A percentile compares a stretch with the other conserved stretches of the same genome.
phyloP scores from a whole-genome alignment of 2,113 vertebrate genomes.

The Pithys albifrons region DNA sequence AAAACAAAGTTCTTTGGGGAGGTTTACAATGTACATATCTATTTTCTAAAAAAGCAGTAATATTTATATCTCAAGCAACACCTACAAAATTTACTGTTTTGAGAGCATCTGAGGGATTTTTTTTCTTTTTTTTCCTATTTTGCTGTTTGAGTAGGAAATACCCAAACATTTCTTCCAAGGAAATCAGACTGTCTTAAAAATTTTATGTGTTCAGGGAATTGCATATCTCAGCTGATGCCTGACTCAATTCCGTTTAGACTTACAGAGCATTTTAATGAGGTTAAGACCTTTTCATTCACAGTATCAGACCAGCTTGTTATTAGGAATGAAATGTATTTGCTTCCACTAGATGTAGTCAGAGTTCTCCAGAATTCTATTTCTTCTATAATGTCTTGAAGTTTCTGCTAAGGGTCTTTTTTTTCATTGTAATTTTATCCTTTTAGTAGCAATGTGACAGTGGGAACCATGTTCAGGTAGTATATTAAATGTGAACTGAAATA shows the following conservation, averaged over 20 bases:
- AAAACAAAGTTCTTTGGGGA: neutral
- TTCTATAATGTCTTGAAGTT: neutral
- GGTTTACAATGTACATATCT: neutral
- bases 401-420: neutral
- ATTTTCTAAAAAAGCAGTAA: neutral
- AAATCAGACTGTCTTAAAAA: constrained; percentile 28
- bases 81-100: neutral
- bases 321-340: constrained; percentile 4
- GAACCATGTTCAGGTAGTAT: neutral
- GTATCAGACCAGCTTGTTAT: neutral
- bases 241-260: neutral
- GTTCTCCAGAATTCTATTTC: neutral
- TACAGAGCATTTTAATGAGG: constrained; percentile 43
- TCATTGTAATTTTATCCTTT: neutral
- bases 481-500: neutral
- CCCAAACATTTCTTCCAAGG: neutral
- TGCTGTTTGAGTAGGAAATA: neutral
- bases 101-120: neutral
- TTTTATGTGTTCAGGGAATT: neutral
- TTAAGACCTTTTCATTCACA: constrained; percentile 44
- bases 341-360: constrained; percentile 38
- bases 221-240: neutral
- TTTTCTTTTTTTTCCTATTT: neutral
- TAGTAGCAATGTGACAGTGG: neutral
- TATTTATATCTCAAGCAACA: neutral